Conservation (phyloP, 2,888 invertebrate genomes). For the Lypha dubia region DNA sequence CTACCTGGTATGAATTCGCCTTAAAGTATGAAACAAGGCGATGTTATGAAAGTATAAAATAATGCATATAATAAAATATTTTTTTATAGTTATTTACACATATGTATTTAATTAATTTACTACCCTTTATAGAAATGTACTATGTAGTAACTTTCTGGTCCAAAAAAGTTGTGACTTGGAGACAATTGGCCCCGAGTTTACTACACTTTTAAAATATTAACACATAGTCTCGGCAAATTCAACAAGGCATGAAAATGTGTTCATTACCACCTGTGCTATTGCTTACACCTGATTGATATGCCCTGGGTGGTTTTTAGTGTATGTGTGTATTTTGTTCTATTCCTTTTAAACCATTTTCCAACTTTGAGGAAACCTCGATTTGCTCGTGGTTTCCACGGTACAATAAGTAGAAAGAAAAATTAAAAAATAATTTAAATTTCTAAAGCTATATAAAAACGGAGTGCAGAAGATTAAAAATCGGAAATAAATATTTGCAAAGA, state of each 20-base stretch:
- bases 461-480: conserved; percentile 28
- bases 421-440: conserved; percentile 35
- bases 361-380: conserved; percentile 78
- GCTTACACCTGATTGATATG: conserved; percentile 54
- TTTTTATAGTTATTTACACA: too few species aligned
- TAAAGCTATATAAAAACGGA: not conserved
- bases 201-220: too few species aligned
- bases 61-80: too few species aligned
- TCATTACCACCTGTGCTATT: conserved; percentile 20
- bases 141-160: too few species aligned
- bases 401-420: conserved; percentile 54
- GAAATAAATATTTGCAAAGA: conserved; percentile 25
- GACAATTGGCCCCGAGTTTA: too few species aligned
- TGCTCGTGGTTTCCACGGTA: conserved; percentile 81
- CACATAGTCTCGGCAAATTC: too few species aligned
- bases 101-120: too few species aligned
- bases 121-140: too few species aligned
- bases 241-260: conserved; percentile 69
- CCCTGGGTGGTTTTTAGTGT: conserved; percentile 68
- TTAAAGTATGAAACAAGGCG: too few species aligned
- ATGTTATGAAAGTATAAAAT: too few species aligned
- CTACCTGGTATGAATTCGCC: too few species aligned
- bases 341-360: conserved; percentile 72
- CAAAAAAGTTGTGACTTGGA: too few species aligned
- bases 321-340: conserved; percentile 76